Evolutionary conservation across 2,113 vertebrate species (phyloP).

Genomic region (Tauraco erythrolophus): DNA sequence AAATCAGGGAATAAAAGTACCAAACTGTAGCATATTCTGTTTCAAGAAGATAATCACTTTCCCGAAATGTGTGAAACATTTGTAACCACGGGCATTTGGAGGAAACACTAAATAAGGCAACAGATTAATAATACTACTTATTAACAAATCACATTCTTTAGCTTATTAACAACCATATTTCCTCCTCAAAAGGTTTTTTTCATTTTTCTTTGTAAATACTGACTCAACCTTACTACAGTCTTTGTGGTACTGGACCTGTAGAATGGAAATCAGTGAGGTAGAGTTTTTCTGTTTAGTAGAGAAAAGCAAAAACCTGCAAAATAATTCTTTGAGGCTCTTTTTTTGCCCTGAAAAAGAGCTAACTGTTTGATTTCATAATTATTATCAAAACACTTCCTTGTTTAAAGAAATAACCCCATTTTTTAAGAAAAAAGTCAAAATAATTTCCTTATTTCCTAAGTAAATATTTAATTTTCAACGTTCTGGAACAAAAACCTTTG

Average conservation of each 20-base stretch:
- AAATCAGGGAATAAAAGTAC: constrained; percentile 19
- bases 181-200: background rate
- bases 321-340: background rate
- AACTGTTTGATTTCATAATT: background rate
- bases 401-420: background rate
- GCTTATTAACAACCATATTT: background rate
- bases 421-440: background rate
- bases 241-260: background rate
- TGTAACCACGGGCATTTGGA: background rate
- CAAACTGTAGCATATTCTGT: background rate
- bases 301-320: background rate
- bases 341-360: background rate
- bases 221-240: background rate
- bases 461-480: background rate
- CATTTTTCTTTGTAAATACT: background rate
- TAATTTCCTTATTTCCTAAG: background rate
- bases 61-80: background rate
- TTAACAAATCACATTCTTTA: background rate
- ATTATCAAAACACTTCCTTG: background rate
- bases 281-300: background rate
- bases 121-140: background rate
- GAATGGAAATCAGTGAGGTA: background rate
- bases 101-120: background rate
- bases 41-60: constrained; percentile 10
- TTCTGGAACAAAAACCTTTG: background rate